Conservation (phyloP, 2,888 invertebrate species). For the Halictus ligatus region DNA sequence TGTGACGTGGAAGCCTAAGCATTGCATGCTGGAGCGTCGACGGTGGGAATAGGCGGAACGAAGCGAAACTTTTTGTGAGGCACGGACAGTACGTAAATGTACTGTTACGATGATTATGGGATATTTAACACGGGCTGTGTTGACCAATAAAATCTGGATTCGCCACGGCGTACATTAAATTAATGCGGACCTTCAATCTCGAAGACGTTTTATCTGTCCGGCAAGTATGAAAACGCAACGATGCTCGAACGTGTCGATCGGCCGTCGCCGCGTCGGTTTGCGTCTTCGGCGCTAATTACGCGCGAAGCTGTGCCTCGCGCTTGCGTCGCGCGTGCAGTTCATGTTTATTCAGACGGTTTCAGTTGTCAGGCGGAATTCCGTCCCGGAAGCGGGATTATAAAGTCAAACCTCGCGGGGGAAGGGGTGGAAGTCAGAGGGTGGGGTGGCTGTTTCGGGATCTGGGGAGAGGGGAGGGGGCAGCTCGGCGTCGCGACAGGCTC, state of each 20-base stretch:
- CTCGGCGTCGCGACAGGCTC: constrained; percentile 46
- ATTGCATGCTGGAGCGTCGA: no score
- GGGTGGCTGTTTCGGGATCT: background rate
- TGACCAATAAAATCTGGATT: no score
- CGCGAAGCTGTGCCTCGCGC: constrained; percentile 47
- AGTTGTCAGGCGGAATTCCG: constrained; percentile 57
- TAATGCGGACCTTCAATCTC: background rate
- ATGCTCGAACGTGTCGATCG: background rate
- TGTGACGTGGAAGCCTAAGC: no score
- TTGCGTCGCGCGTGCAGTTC: constrained; percentile 34
- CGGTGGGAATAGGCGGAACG: no score
- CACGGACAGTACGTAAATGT: no score
- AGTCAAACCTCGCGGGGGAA: constrained; percentile 62
- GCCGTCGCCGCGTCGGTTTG: constrained; percentile 25
- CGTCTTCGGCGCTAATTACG: constrained; percentile 58
- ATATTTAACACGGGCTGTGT: background rate
- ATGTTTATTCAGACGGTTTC: constrained; percentile 64
- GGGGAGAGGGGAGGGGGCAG: background rate
- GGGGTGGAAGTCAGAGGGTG: background rate
- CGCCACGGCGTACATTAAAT: background rate
- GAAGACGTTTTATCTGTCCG: background rate
- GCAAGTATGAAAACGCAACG: background rate
- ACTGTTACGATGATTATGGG: no score
- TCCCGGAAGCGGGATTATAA: constrained; percentile 60
- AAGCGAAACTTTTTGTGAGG: no score